Conservation (phyloP, 2,888 invertebrate species). For the Xestia ashworthii region DNA sequence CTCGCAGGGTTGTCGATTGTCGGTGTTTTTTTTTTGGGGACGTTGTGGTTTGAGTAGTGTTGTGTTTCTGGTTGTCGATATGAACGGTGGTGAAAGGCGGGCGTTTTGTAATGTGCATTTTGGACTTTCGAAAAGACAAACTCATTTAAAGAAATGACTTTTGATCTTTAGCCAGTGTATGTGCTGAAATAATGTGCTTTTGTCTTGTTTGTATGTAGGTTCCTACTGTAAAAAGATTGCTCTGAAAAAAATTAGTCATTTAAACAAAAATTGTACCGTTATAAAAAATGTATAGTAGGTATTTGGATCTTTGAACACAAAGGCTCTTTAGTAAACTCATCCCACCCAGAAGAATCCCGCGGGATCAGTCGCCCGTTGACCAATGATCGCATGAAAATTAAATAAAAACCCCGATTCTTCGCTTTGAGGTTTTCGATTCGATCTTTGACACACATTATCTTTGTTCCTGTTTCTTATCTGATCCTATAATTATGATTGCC, state of each 20-base stretch:
- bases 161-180: neutral
- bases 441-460: neutral
- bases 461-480: neutral
- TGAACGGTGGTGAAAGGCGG: neutral
- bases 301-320: no score
- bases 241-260: neutral
- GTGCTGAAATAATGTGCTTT: neutral
- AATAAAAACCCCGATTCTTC: neutral
- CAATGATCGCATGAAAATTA: neutral
- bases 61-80: neutral
- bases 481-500: neutral
- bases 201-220: no score
- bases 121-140: neutral
- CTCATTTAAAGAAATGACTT: neutral
- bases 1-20: slow-evolving; percentile 37
- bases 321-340: no score
- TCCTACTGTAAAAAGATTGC: neutral
- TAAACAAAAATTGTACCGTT: no score
- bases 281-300: no score
- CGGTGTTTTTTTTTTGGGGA: neutral
- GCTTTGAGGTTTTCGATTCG: neutral
- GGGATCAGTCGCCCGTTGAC: no score
- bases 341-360: no score
- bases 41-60: neutral
- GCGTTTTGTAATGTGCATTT: neutral